Evolutionary conservation across 2,113 vertebrate species (phyloP).

Genomic region (Myanophis thanlyinensis): DNA sequence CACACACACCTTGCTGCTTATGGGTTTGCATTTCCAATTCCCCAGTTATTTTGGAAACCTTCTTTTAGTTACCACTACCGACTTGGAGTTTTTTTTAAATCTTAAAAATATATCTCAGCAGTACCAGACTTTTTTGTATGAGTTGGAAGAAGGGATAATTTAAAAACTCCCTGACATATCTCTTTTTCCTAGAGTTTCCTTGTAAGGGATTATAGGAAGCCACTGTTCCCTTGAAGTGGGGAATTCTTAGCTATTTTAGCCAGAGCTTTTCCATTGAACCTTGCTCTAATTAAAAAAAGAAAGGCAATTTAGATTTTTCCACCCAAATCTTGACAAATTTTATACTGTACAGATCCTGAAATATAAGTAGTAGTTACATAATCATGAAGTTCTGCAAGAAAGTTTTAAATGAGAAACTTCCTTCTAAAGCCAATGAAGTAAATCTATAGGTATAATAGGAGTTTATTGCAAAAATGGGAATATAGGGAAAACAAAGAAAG

Average conservation of each 20-base stretch:
- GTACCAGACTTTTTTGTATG: neutral
- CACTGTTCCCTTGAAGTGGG: neutral
- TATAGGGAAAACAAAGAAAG: neutral
- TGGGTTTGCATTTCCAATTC: neutral
- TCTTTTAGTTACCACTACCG: neutral
- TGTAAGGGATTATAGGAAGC: neutral
- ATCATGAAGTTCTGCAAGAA: neutral
- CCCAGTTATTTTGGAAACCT: neutral
- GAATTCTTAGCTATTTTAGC: neutral
- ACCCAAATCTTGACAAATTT: neutral
- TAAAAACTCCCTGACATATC: neutral
- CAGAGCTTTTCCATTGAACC: neutral
- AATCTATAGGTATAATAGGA: neutral
- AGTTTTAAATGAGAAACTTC: neutral
- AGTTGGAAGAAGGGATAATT: neutral
- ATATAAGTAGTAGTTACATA: neutral
- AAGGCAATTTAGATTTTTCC: neutral
- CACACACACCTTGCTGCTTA: neutral
- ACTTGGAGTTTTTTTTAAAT: neutral
- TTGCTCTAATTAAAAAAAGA: neutral
- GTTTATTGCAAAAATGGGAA: neutral
- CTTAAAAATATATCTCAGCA: neutral
- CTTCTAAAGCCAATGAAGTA: neutral
- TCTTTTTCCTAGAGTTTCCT: neutral
- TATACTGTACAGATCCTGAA: neutral